Conservation (phyloP, 2,888 invertebrate species). For the Eilema depressum region DNA sequence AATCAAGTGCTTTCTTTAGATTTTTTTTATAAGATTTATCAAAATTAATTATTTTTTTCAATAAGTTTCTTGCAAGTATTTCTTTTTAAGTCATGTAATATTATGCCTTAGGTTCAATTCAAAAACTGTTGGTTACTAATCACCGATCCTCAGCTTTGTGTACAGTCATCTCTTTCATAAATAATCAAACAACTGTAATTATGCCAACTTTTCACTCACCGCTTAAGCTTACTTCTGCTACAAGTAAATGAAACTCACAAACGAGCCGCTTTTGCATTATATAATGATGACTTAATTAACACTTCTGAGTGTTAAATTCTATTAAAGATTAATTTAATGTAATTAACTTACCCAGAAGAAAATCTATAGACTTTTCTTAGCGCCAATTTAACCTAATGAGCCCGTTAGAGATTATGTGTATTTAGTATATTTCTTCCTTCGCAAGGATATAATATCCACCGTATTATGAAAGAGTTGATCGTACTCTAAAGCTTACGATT, state of each 20-base stretch:
- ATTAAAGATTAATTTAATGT: background rate
- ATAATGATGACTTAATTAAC: background rate
- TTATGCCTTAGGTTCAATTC: too few species aligned
- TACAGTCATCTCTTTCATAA: background rate
- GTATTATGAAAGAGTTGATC: background rate
- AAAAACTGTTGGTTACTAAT: background rate
- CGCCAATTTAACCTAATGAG: conserved; percentile 6
- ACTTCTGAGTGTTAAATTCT: background rate
- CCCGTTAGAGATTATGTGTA: background rate
- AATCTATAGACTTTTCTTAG: background rate
- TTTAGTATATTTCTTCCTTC: background rate
- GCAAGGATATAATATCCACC: background rate
- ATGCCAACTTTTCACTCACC: background rate
- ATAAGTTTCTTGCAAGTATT: too few species aligned
- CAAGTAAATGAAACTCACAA: background rate
- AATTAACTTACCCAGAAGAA: conserved; percentile 15
- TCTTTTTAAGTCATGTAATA: too few species aligned
- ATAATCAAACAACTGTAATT: background rate
- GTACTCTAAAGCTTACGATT: background rate
- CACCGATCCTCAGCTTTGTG: background rate
- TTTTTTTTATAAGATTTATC: too few species aligned
- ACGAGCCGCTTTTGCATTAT: background rate
- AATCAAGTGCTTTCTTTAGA: too few species aligned
- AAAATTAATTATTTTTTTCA: too few species aligned
- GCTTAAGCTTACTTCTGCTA: background rate